Evolutionary conservation across 2,113 vertebrate genomes (phyloP).

Genomic region (Marmota monax): DNA sequence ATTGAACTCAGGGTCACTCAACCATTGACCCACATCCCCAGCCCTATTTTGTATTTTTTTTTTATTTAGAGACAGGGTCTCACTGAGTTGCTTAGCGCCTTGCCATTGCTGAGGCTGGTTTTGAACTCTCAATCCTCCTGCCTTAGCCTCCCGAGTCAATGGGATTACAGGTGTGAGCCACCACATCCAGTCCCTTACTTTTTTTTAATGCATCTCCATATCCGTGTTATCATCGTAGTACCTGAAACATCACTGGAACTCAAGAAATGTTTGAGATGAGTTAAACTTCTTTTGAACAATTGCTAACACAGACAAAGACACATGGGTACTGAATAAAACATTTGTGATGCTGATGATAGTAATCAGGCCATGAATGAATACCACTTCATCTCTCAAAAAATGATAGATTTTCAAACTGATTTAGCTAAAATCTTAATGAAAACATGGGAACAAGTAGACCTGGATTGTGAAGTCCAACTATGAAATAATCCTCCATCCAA

Average conservation of each 20-base stretch:
- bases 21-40: no score
- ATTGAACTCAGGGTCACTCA: no score
- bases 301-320: background rate
- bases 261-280: background rate
- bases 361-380: background rate
- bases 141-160: no score
- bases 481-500: background rate
- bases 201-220: background rate
- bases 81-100: no score
- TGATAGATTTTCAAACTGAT: background rate
- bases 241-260: background rate
- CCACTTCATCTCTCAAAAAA: background rate
- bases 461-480: background rate
- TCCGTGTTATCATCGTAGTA: background rate
- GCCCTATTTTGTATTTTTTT: no score
- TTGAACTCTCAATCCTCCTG: no score
- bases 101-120: no score
- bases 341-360: background rate
- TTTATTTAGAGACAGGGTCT: no score
- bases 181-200: background rate
- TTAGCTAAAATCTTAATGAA: constrained; percentile 31
- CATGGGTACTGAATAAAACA: background rate
- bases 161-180: no score
- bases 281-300: background rate
- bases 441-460: background rate